Conservation (phyloP, 2,797 vertebrate genomes). For the Sebastes cheni region DNA sequence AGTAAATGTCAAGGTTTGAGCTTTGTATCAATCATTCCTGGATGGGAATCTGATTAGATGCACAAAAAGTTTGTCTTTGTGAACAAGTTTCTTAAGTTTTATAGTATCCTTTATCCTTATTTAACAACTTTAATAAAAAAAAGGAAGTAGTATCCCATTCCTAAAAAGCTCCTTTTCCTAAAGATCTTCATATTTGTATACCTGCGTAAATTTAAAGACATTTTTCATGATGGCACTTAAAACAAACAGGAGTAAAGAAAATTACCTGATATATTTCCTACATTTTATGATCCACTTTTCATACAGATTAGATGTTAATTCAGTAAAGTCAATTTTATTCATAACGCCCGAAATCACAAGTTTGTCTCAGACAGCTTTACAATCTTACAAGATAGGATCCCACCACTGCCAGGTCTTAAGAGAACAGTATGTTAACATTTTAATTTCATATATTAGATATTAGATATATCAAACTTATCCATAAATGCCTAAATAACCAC, state of each 20-base stretch:
- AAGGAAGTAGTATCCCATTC: neutral
- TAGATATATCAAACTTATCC: neutral
- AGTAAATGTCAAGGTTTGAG: conserved; percentile 24
- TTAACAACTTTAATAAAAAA: neutral
- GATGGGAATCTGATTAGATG: conserved; percentile 8
- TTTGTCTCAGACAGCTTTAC: neutral
- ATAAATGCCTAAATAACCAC: no score
- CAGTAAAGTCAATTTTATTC: neutral
- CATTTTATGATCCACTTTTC: no score
- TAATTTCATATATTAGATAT: neutral
- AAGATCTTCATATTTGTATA: neutral
- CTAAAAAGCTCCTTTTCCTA: neutral
- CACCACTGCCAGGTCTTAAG: neutral
- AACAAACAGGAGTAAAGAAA: no score
- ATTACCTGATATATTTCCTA: rapidly evolving
- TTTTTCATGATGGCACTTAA: no score
- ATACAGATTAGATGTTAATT: neutral
- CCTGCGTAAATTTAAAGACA: neutral
- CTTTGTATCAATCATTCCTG: conserved; percentile 41
- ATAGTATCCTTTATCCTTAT: neutral
- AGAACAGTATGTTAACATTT: neutral
- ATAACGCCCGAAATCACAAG: neutral
- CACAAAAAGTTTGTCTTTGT: conserved; percentile 27
- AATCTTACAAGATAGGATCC: neutral
- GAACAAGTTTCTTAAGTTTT: conserved; percentile 20